Percentiles rank a stretch among this genome's conserved stretches.
Conservation (phyloP, 2,888 invertebrate genomes). For the Abrostola tripartita region DNA sequence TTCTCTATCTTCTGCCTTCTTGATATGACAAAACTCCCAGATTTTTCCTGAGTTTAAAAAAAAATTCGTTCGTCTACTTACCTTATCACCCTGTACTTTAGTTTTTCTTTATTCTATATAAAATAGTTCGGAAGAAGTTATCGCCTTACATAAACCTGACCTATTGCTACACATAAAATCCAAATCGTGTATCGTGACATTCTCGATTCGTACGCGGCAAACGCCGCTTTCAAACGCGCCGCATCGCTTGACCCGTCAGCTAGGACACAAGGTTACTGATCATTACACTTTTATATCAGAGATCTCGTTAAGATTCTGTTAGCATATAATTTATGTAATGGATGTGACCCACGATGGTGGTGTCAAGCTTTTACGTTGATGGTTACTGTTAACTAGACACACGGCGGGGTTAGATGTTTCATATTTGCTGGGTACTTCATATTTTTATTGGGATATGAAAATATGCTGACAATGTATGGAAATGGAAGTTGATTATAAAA, state of each 20-base stretch:
- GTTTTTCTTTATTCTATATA: no score
- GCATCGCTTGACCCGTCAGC: not conserved
- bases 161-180: not conserved
- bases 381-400: conserved; percentile 35
- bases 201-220: not conserved
- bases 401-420: not conserved
- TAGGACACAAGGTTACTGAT: conserved; percentile 8
- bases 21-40: no score
- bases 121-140: no score
- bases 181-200: no score
- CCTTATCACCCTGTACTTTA: no score
- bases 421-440: not conserved
- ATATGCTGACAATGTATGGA: not conserved
- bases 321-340: conserved; percentile 62
- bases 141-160: not conserved
- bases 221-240: not conserved
- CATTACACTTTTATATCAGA: conserved; percentile 52
- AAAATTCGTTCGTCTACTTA: no score
- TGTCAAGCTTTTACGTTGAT: conserved; percentile 55
- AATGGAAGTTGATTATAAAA: not conserved
- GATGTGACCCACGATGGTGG: conserved; percentile 60
- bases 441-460: not conserved
- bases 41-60: no score
- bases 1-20: no score
- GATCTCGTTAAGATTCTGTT: conserved; percentile 67